These are phyloP conservation scores for Rhabdomys dilectus DNA, from an alignment of 2,113 vertebrate species.

Conservation along the genomic window DNA sequence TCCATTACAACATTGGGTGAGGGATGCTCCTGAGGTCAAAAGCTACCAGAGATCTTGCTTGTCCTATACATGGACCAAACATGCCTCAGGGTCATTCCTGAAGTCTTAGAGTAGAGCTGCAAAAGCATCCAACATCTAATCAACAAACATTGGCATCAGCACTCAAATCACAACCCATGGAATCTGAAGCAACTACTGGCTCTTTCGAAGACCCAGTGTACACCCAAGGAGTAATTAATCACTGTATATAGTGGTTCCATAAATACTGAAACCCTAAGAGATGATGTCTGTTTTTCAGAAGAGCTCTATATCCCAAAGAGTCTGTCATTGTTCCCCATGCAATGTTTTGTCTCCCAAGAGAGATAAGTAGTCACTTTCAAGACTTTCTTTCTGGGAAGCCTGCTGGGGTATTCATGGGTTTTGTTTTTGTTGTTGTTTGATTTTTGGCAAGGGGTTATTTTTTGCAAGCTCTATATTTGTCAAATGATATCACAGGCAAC, in stretches of 20 bases:
- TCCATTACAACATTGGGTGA: not conserved
- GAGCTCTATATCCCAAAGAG: not conserved
- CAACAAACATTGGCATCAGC: not conserved
- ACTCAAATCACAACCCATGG: not conserved
- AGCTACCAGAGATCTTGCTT: not conserved
- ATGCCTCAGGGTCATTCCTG: not conserved
- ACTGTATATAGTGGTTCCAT: not conserved
- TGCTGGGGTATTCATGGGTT: conserved; percentile 12
- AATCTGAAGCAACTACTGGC: not conserved
- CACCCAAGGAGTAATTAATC: not conserved
- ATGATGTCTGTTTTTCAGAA: not conserved
- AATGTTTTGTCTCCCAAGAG: not conserved
- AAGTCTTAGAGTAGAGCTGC: not conserved
- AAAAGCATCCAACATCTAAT: not conserved
- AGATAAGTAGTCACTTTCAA: not conserved
- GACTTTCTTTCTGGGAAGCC: conserved; percentile 30
- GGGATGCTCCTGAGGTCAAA: not conserved
- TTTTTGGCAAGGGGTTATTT: conserved; percentile 49
- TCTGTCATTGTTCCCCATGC: not conserved
- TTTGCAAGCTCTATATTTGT: conserved; percentile 70
- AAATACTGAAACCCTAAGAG: not conserved
- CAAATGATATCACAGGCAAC: conserved; percentile 70
- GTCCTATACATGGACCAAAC: not conserved
- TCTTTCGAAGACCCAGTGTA: not conserved
- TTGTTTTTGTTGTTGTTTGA: conserved; percentile 49